Evolutionary conservation across 2,113 vertebrate species (phyloP).

Genomic region (Trematomus loennbergii): DNA sequence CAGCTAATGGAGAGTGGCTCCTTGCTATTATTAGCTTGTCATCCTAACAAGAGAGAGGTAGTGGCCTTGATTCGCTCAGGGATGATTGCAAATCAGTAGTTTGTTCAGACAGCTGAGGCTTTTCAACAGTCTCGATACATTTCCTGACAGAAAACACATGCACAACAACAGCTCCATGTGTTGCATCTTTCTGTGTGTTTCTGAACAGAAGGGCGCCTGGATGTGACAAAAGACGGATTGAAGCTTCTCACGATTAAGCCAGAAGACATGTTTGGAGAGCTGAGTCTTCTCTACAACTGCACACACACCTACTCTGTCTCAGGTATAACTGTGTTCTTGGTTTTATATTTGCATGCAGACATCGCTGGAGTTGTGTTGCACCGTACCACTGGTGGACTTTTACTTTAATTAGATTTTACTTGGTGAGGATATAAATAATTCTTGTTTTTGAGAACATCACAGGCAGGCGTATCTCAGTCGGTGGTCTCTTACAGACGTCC

Average conservation of each 20-base stretch:
- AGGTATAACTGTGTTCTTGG: constrained; percentile 67
- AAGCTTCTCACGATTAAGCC: constrained; percentile 78
- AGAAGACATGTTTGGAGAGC: constrained; percentile 81
- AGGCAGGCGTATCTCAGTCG: constrained; percentile 22
- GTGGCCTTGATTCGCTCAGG: not conserved
- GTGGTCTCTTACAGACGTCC: constrained; percentile 29
- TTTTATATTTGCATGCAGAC: constrained; percentile 12
- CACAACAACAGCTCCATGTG: not conserved
- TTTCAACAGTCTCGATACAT: not conserved
- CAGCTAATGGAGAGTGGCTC: constrained; percentile 12
- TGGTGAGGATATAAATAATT: constrained; percentile 33
- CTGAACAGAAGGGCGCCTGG: constrained; percentile 82
- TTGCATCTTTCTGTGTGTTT: constrained; percentile 38
- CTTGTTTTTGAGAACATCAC: constrained; percentile 27
- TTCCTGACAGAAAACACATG: constrained; percentile 1
- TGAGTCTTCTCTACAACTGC: constrained; percentile 83
- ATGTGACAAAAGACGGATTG: constrained; percentile 77
- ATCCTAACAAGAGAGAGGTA: not conserved
- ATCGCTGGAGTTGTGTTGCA: constrained; percentile 2
- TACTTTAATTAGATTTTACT: constrained; percentile 27
- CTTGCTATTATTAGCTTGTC: constrained; percentile 11
- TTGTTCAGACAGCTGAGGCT: not conserved
- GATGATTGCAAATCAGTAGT: constrained; percentile 14
- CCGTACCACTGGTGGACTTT: constrained; percentile 1
- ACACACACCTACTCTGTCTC: constrained; percentile 78